phyloP scores from a whole-genome alignment of 2,888 invertebrate species.

The Lepeophtheirus nordmannii region DNA sequence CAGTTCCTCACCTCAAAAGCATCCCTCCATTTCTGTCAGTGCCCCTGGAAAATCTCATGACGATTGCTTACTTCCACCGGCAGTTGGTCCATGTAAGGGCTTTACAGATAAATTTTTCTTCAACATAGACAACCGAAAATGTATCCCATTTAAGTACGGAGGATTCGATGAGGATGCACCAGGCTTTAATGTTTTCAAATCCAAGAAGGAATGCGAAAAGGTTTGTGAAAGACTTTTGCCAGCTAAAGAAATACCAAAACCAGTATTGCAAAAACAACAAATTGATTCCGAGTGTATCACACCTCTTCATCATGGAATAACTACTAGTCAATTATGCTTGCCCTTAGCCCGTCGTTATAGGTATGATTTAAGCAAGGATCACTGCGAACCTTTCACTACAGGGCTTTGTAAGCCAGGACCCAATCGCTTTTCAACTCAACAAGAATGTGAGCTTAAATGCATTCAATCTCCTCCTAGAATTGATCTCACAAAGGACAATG shows the following conservation, averaged over 20 bases:
- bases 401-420: neutral
- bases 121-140: neutral
- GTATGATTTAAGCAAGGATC: neutral
- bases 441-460: neutral
- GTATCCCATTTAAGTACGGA: slow-evolving; percentile 7
- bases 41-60: neutral
- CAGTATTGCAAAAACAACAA: neutral
- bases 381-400: neutral
- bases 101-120: slow-evolving; percentile 4
- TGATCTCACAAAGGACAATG: neutral
- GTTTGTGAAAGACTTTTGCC: neutral
- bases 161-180: slow-evolving; percentile 11
- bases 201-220: neutral
- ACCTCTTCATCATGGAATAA: neutral
- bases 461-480: neutral
- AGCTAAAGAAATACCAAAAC: neutral
- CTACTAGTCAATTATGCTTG: neutral
- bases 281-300: neutral
- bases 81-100: slow-evolving; percentile 9
- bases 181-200: slow-evolving; percentile 7
- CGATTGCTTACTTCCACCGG: neutral
- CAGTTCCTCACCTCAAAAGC: neutral
- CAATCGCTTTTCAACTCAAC: neutral
- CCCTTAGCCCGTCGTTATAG: neutral
- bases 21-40: neutral